Base-by-base conservation (phyloP, 2,113 vertebrate species). In the Oreochromis spilurus region DNA sequence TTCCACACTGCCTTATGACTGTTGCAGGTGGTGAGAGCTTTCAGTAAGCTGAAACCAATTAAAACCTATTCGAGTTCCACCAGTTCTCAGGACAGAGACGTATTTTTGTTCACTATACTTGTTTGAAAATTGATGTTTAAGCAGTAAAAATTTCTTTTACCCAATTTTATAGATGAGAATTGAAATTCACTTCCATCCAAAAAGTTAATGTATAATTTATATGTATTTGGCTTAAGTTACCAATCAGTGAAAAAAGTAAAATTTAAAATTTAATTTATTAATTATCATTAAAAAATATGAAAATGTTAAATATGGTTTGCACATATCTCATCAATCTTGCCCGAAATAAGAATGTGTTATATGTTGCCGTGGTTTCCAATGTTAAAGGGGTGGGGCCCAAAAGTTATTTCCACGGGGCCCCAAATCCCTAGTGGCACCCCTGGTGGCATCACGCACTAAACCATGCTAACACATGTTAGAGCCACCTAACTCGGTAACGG, bases 191-290 rank as follows among this genome's bases (percentile, higher is more conserved):
- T 62, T 62, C 31, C 58, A n/a, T 62, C 2, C 1, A 0, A n/a
- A 62, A 36, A 7, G 11, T 1, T 4, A 0, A 62, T 0, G 0
- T 36, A n/a, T 4, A n/a, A 36, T 62, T 62, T 12, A 65, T 36
- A 0, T 65, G 0, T 4, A 2, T 65, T 65, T n/a, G 17, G 60
- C 4, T 65, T 65, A 65, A 12, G 0, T 9, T 1, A 0, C 60
- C 31, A 12, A 1, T 65, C 0, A 36, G 10, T n/a, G 60, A 0
- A 62, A 62, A 62, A 62, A n/a, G 1, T 19, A 10, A 19, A 0
- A 34, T 60, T 31, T 11, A 0, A 34, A 34, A 60, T 60, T 19
- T 0, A 2, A 62, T 62, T 62, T 0, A n/a, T 62, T 1, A 36
- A n/a, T 65, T 65, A 65, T 65, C 31, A n/a, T 38, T 38, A 1